These are phyloP conservation scores for Galaxias olidus DNA, from an alignment of 2,797 vertebrate species.

Conservation along the genomic window DNA sequence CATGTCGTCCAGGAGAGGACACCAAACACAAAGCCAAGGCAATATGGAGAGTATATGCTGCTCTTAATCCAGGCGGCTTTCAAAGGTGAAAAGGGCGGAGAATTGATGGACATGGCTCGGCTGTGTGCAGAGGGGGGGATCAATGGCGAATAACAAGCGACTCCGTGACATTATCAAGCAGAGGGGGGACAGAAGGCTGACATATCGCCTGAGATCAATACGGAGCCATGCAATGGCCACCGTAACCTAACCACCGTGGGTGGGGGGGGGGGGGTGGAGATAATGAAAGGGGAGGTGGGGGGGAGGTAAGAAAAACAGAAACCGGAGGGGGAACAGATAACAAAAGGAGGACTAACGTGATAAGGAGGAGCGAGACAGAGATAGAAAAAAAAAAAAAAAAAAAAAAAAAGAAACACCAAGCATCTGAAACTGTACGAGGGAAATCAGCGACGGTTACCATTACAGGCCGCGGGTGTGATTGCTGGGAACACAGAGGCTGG, in stretches of 20 bases:
- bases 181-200: constrained; percentile 56
- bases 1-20: too few species aligned
- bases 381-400: constrained; percentile 9
- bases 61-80: constrained; percentile 46
- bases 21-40: constrained; percentile 9
- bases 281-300: not conserved
- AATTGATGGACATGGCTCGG: constrained; percentile 60
- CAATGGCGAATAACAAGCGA: constrained; percentile 73
- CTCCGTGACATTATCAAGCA: constrained; percentile 72
- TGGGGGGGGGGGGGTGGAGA: too few species aligned
- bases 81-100: constrained; percentile 45
- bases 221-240: constrained; percentile 58
- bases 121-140: constrained; percentile 49
- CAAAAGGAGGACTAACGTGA: not conserved
- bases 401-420: constrained; percentile 29
- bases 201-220: constrained; percentile 65
- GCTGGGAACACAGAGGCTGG: constrained; percentile 33
- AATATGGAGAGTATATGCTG: constrained; percentile 37
- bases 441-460: constrained; percentile 21
- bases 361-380: constrained; percentile 25
- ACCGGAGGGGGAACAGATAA: not conserved
- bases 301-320: too few species aligned
- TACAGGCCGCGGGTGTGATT: constrained; percentile 28
- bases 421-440: not conserved
- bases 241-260: constrained; percentile 38